Base-by-base conservation (phyloP, 2,888 invertebrate species). In the Palloptera scutellata region DNA sequence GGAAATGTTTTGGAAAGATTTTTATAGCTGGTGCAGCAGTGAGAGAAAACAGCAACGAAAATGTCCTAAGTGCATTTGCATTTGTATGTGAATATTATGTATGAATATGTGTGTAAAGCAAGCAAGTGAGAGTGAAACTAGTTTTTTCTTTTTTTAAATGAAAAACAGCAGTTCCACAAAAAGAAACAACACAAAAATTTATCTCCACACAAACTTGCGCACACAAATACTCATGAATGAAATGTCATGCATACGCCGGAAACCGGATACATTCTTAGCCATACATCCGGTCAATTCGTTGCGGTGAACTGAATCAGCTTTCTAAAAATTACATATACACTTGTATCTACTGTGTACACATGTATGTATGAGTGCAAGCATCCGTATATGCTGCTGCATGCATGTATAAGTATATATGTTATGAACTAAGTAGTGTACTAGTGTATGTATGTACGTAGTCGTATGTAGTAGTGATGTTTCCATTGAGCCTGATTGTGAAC, bases 241-340 rank as follows among this genome's bases (percentile, higher is more conserved):
- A 30, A 30, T 30, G 30, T 4, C 30, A 30, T 30, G 30, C 41
- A 55, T 30, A 19, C 42, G 58, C 52, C 67, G 59, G 66, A 61
- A 52, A 43, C 63, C 63, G 70, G 72, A 72, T 55, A 64, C 64
- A 68, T 65, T 61, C 63, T 70, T 62, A 67, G 60, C 62, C 64
- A 58, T 59, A 70, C 63, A 70, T 70, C 70, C 70, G 72, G 54
- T 66, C 67, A 69, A 62, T 66, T 69, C 69, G 52, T 59, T 61
- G 64, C 58, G 59, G 57, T 67, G 67, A 54, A n/a, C 15, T 48
- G 54, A 58, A 20, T 54, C 48, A 48, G 48, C 12, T n/a, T 48
- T 48, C 5, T 10, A 48, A 15, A 2, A 15, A 2, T 48, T 4
- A 15, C 15, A n/a, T 1, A 15, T 48, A 15, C 48, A 4, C 15